Conservation (phyloP, 1,140 invertebrate genomes). For the Drosophila sucinea region DNA sequence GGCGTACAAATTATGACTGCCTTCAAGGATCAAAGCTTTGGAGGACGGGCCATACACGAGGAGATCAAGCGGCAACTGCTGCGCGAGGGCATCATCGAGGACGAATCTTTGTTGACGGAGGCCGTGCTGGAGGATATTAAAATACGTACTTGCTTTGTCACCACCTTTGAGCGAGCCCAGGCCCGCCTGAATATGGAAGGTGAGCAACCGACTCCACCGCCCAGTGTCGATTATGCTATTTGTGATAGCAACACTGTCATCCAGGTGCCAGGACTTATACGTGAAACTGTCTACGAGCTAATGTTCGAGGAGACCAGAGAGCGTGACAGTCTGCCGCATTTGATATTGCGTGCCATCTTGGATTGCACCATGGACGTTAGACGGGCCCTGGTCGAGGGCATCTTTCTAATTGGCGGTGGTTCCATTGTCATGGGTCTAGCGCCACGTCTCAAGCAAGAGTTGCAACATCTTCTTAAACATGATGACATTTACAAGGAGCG, state of each 20-base stretch:
- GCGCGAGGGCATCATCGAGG: slow-evolving; percentile 82
- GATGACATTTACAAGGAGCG: slow-evolving; percentile 87
- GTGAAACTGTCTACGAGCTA: slow-evolving; percentile 92
- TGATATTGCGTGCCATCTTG: slow-evolving; percentile 91
- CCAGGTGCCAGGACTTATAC: slow-evolving; percentile 87
- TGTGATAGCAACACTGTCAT: slow-evolving; percentile 85
- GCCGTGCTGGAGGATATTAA: slow-evolving; percentile 88
- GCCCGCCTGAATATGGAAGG: slow-evolving; percentile 84
- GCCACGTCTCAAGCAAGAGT: slow-evolving; percentile 89
- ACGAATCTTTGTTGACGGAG: slow-evolving; percentile 84
- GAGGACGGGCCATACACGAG: slow-evolving; percentile 87
- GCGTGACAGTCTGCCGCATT: slow-evolving; percentile 91
- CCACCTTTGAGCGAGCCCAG: slow-evolving; percentile 88
- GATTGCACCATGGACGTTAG: slow-evolving; percentile 92
- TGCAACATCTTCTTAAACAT: slow-evolving; percentile 86
- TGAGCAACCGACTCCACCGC: slow-evolving; percentile 84
- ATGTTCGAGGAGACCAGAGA: slow-evolving; percentile 94
- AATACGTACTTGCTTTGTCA: slow-evolving; percentile 92
- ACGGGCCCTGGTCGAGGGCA: slow-evolving; percentile 89
- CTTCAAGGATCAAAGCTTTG: slow-evolving; percentile 91
- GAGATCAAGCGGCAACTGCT: slow-evolving; percentile 83
- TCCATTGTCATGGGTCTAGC: slow-evolving; percentile 91
- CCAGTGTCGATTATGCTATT: slow-evolving; percentile 89
- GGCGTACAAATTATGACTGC: slow-evolving; percentile 92
- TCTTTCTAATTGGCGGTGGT: slow-evolving; percentile 93